Evolutionary conservation across 1,140 invertebrate species (phyloP).

Genomic region (Lineus longissimus): DNA sequence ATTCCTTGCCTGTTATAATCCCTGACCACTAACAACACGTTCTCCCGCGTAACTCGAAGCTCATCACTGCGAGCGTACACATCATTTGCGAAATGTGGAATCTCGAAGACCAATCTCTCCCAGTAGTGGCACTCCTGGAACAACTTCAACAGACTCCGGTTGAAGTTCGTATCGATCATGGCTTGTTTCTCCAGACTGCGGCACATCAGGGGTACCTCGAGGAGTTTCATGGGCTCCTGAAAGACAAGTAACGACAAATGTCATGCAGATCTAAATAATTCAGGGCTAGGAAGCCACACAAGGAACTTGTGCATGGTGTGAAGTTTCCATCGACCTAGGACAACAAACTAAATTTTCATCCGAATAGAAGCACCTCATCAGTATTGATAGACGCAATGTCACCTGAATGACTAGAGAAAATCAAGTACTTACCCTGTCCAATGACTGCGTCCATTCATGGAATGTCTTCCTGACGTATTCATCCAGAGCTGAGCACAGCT

Average conservation of each 20-base stretch:
- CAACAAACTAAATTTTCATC: too few species aligned
- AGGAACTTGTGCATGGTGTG: too few species aligned
- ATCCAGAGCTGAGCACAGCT: slow-evolving; percentile 64
- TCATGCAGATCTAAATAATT: too few species aligned
- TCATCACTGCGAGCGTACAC: slow-evolving; percentile 63
- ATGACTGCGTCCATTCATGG: slow-evolving; percentile 62
- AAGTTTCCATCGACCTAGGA: too few species aligned
- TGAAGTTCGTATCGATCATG: slow-evolving; percentile 75
- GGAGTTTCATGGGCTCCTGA: slow-evolving; percentile 59
- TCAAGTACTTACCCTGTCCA: slow-evolving; percentile 52
- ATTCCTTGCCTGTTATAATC: slow-evolving; percentile 68
- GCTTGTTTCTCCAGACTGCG: slow-evolving; percentile 63
- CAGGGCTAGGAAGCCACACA: too few species aligned
- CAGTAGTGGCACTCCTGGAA: slow-evolving; percentile 69
- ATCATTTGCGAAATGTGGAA: slow-evolving; percentile 61
- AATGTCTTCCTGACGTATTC: slow-evolving; percentile 63
- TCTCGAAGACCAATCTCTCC: slow-evolving; percentile 64
- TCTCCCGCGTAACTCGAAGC: slow-evolving; percentile 67
- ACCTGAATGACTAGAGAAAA: too few species aligned
- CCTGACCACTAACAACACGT: slow-evolving; percentile 68
- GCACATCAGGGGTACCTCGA: slow-evolving; percentile 70
- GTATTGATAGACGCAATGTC: too few species aligned
- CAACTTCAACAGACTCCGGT: slow-evolving; percentile 61
- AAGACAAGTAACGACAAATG: too few species aligned
- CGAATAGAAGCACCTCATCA: too few species aligned